A percentile compares a stretch with the other conserved stretches of the same genome.
Evolutionary conservation across 35 echinoderm and acorn worm species (phyloP).

Genomic region (Holothuria glaberrima): DNA sequence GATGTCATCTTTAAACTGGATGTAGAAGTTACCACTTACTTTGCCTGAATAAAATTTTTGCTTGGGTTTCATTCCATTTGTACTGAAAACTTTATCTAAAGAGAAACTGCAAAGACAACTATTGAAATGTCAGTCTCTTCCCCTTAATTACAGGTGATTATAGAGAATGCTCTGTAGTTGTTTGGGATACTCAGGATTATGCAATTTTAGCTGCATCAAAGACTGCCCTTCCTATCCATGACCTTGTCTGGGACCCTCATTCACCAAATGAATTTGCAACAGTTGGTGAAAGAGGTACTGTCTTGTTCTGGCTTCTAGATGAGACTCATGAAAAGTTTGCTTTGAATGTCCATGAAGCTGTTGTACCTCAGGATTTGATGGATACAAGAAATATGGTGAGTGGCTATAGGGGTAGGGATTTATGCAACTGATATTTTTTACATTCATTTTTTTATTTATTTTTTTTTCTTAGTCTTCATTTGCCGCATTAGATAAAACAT

Average conservation of each 20-base stretch:
- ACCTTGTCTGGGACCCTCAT: conserved; percentile 92
- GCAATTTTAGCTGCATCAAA: conserved; percentile 82
- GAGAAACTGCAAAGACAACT: no score
- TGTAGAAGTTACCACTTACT: no score
- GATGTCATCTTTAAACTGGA: no score
- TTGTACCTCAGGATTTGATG: conserved; percentile 84
- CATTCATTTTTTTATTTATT: background rate
- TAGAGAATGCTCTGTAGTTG: conserved; percentile 79
- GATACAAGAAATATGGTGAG: conserved; percentile 81
- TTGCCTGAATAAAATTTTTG: no score
- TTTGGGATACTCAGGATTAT: conserved; percentile 96
- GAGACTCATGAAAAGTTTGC: conserved; percentile 83
- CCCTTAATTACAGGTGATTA: conserved; percentile 79
- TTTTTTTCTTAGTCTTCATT: no score
- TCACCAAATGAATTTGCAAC: conserved; percentile 91
- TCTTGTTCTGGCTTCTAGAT: conserved; percentile 97
- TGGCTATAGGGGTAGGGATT: background rate
- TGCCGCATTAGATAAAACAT: no score
- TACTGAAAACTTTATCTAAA: background rate
- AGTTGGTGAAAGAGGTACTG: conserved; percentile 85
- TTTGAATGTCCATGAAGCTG: conserved; percentile 92
- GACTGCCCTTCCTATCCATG: conserved; percentile 88
- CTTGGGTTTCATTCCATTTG: no score
- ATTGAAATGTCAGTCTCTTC: background rate
- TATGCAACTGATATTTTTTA: background rate